Evolutionary conservation across 1,140 invertebrate species (phyloP).

Genomic region (Heterodera schachtii): DNA sequence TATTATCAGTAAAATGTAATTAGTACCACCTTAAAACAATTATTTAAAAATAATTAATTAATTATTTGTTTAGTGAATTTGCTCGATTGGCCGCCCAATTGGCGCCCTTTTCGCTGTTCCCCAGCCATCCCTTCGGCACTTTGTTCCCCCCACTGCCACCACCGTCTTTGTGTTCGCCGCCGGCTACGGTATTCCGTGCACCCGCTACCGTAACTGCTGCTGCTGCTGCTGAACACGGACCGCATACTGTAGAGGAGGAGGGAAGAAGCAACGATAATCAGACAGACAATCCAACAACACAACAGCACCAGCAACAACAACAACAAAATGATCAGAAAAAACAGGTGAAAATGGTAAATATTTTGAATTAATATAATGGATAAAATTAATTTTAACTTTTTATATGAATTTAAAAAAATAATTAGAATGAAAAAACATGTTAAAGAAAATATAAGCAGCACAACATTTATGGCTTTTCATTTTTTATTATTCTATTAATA

Average conservation of each 20-base stretch:
- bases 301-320: not conserved
- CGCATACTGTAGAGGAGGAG: not conserved
- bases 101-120: constrained; percentile 24
- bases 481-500: no score
- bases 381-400: no score
- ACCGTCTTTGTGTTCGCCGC: not conserved
- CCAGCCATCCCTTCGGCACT: not conserved
- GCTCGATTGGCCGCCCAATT: constrained; percentile 21
- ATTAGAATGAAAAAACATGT: no score
- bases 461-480: no score
- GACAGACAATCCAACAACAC: no score
- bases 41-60: not conserved
- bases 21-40: no score
- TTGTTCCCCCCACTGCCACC: not conserved
- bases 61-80: constrained; percentile 10
- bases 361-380: no score
- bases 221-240: not conserved
- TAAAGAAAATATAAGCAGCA: no score
- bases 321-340: not conserved
- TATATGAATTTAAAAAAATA: no score
- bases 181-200: not conserved
- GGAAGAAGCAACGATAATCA: not conserved
- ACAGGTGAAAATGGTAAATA: not conserved
- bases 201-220: no score
- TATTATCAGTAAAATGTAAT: not conserved